Evolutionary conservation across 2,797 vertebrate species (phyloP).

Genomic region (Poecilia wingei): DNA sequence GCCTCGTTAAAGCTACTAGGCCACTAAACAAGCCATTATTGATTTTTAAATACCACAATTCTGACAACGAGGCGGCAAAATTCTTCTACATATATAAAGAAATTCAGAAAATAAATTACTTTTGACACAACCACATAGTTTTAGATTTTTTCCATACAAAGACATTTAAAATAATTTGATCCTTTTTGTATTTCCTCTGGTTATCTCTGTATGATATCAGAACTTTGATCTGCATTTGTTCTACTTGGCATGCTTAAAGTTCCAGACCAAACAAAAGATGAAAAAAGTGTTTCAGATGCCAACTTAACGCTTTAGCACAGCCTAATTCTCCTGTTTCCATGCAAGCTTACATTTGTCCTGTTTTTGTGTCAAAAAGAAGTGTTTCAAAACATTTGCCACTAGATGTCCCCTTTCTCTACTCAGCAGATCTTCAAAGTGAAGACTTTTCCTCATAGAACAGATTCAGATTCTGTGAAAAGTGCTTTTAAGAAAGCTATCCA

Average conservation of each 20-base stretch:
- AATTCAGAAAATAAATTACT: background rate
- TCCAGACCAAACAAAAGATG: background rate
- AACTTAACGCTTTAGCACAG: background rate
- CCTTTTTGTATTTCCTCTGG: background rate
- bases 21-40: background rate
- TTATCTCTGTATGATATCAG: background rate
- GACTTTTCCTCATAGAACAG: background rate
- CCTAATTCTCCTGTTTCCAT: background rate
- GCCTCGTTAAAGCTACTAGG: background rate
- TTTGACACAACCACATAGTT: background rate
- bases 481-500: background rate
- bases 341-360: background rate
- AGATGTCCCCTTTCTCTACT: background rate
- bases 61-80: background rate
- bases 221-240: background rate
- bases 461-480: too few relatives aligned
- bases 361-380: background rate
- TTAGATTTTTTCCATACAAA: background rate
- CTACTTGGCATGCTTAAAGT: background rate
- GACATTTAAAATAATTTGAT: background rate
- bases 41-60: conserved; percentile 1
- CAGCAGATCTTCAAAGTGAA: background rate
- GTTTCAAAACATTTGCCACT: background rate
- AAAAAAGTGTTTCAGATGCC: background rate
- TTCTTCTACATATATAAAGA: background rate